phyloP scores from a whole-genome alignment of 2,888 invertebrate species.

The Ophion ventricosus region DNA sequence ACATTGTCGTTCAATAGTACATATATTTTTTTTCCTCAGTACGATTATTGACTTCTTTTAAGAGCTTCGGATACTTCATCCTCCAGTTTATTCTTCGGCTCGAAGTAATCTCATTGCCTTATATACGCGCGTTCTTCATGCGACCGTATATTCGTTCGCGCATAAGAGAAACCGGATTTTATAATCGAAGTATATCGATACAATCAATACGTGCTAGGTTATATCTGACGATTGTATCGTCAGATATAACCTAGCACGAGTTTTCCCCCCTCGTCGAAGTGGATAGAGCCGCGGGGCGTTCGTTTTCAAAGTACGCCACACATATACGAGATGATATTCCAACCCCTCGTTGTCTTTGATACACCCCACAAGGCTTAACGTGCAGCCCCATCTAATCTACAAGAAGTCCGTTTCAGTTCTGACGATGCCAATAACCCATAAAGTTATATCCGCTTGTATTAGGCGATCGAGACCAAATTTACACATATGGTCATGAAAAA shows the following conservation, averaged over 20 bases:
- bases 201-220: neutral
- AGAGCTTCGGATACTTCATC: neutral
- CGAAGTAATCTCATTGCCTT: neutral
- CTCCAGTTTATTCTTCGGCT: neutral
- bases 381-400: conserved; percentile 38
- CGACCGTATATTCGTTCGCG: neutral
- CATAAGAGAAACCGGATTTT: conserved; percentile 45
- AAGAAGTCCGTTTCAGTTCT: conserved; percentile 41
- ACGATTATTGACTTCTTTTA: neutral
- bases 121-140: neutral
- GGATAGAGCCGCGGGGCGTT: conserved; percentile 6
- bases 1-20: neutral
- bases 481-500: too few relatives aligned
- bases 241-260: neutral
- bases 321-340: conserved; percentile 23
- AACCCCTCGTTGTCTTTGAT: conserved; percentile 48
- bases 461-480: conserved; percentile 11
- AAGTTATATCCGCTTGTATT: conserved; percentile 15
- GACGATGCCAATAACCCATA: conserved; percentile 32
- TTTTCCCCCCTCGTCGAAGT: conserved; percentile 27
- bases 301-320: conserved; percentile 4
- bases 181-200: conserved; percentile 23
- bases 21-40: neutral
- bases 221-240: too few relatives aligned
- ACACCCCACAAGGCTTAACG: conserved; percentile 24